Conservation (phyloP, 2,113 vertebrate species). For the Daubentonia madagascariensis region DNA sequence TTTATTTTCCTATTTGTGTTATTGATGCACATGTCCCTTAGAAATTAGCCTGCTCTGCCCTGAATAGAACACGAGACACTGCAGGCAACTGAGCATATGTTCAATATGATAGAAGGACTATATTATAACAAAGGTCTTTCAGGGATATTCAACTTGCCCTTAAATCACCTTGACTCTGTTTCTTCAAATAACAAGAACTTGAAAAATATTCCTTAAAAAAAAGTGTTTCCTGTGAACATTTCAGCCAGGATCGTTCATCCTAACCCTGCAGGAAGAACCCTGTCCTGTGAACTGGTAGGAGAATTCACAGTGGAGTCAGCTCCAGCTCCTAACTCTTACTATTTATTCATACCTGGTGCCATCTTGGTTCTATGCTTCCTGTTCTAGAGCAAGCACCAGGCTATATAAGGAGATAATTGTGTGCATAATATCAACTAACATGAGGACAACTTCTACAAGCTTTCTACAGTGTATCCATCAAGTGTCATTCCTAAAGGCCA, state of each 20-base stretch:
- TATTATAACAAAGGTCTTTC: conserved; percentile 14
- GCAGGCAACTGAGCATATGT: neutral
- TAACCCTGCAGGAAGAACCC: neutral
- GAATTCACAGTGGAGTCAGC: neutral
- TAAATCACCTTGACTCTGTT: conserved; percentile 31
- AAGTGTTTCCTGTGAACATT: neutral
- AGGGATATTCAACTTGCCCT: neutral
- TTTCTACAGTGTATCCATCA: neutral
- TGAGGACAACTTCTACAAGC: neutral
- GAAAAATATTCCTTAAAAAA: neutral
- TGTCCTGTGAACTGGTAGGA: neutral
- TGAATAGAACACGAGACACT: neutral
- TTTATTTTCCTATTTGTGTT: neutral
- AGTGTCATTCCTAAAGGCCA: neutral
- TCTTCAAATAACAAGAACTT: neutral
- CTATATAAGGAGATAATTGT: neutral
- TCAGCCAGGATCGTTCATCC: neutral
- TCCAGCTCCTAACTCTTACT: neutral
- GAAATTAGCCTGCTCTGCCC: conserved; percentile 21
- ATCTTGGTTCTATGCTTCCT: neutral
- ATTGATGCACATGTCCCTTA: neutral
- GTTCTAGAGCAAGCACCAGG: neutral
- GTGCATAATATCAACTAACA: neutral
- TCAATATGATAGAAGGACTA: neutral
- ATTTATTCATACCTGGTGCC: neutral